Evolutionary conservation across 2,888 invertebrate species (phyloP).

Genomic region (Romanomermis culicivorax): DNA sequence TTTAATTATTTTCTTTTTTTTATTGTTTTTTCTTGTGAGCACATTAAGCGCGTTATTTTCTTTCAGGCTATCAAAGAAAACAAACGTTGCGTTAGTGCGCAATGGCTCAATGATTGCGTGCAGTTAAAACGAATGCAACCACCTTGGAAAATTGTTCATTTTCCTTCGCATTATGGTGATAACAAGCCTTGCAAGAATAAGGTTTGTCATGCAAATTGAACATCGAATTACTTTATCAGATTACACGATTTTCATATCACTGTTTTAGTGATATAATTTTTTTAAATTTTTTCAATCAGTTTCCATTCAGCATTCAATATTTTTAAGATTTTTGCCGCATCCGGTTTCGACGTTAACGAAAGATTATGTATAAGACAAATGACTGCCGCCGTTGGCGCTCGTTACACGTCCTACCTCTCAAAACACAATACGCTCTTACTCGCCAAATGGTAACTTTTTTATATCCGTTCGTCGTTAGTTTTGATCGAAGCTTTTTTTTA

Average conservation of each 20-base stretch:
- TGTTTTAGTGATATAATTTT: slow-evolving; percentile 9
- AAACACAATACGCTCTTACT: slow-evolving; percentile 36
- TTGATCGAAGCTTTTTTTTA: too few relatives aligned
- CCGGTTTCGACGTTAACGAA: slow-evolving; percentile 75
- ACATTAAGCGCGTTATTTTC: too few relatives aligned
- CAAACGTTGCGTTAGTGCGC: slow-evolving; percentile 50
- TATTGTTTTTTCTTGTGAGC: not conserved
- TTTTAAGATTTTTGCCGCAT: slow-evolving; percentile 48
- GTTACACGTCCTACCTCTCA: slow-evolving; percentile 42
- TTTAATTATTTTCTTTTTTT: not conserved
- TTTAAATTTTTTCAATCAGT: not conserved
- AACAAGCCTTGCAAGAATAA: slow-evolving; percentile 33
- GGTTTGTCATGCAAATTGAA: too few relatives aligned
- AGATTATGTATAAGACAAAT: slow-evolving; percentile 56
- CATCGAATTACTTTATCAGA: too few relatives aligned
- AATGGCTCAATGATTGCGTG: slow-evolving; percentile 78
- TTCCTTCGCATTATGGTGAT: slow-evolving; percentile 40
- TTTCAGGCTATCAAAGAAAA: slow-evolving; percentile 22
- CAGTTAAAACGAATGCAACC: slow-evolving; percentile 60
- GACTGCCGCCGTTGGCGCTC: slow-evolving; percentile 63
- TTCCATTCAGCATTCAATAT: slow-evolving; percentile 10
- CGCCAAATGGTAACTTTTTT: slow-evolving; percentile 33
- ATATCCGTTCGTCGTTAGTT: not conserved
- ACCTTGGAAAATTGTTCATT: slow-evolving; percentile 78
- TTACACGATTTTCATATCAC: not conserved